phyloP scores from a whole-genome alignment of 2,888 invertebrate species.

The Helleia helle region DNA sequence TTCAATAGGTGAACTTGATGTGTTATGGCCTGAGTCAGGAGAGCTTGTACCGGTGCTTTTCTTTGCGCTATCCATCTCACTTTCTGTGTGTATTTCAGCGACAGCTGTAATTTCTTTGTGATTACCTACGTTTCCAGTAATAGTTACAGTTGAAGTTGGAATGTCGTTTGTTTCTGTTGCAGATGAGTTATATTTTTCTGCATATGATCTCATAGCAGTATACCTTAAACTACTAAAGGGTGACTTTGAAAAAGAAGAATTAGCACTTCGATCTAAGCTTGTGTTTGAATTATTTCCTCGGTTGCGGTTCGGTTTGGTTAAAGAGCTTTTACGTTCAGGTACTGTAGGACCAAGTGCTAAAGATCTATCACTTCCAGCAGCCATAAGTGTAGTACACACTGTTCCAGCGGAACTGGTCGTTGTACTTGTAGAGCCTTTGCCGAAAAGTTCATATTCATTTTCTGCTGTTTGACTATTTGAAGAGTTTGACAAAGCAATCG shows the following conservation, averaged over 20 bases:
- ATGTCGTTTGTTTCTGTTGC: conserved; percentile 49
- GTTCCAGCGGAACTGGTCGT: conserved; percentile 94
- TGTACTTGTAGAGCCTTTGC: conserved; percentile 92
- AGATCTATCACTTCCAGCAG: conserved; percentile 77
- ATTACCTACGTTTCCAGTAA: conserved; percentile 54
- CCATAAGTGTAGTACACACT: conserved; percentile 87
- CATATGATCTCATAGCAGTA: conserved; percentile 43
- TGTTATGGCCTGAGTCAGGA: conserved; percentile 87
- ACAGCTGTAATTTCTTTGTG: conserved; percentile 73
- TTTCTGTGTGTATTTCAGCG: conserved; percentile 70
- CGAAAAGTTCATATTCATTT: conserved; percentile 92
- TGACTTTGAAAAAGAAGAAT: conserved; percentile 53
- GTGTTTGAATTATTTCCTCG: conserved; percentile 67
- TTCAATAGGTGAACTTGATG: conserved; percentile 85
- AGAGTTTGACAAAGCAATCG: conserved; percentile 80
- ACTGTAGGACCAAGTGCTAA: conserved; percentile 81
- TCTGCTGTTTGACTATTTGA: conserved; percentile 84
- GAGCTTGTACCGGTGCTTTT: conserved; percentile 80
- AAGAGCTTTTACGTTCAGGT: conserved; percentile 87
- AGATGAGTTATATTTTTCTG: conserved; percentile 52
- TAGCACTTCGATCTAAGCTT: conserved; percentile 71
- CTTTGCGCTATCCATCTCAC: conserved; percentile 59
- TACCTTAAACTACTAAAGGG: conserved; percentile 55
- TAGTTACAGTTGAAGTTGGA: conserved; percentile 48
- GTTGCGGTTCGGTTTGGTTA: conserved; percentile 74